Conservation (phyloP, 2,888 invertebrate species). For the Theodoxus fluviatilis region DNA sequence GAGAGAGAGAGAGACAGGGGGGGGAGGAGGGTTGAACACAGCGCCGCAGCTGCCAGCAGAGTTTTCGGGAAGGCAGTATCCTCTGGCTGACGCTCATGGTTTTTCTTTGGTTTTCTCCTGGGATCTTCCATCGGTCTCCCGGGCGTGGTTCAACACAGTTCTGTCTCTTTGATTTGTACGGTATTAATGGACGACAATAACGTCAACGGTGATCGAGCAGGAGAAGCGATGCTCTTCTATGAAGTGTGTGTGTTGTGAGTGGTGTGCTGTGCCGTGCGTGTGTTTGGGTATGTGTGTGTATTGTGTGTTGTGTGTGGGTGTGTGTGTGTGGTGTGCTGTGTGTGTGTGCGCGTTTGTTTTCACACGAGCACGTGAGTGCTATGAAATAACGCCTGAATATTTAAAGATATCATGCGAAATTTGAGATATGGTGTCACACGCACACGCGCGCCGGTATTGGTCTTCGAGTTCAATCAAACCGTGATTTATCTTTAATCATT, state of each 20-base stretch:
- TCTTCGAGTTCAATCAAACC: background rate
- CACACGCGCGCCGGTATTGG: background rate
- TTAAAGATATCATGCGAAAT: background rate
- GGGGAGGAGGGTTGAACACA: background rate
- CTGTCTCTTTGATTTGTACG: too few species aligned
- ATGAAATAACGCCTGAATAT: too few species aligned
- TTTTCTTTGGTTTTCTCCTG: background rate
- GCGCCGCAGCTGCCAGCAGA: background rate
- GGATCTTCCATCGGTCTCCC: conserved; percentile 7
- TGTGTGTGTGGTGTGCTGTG: conserved; percentile 14
- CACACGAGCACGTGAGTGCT: too few species aligned
- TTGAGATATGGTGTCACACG: background rate
- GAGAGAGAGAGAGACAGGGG: conserved; percentile 10
- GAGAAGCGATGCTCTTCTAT: too few species aligned
- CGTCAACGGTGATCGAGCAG: too few species aligned
- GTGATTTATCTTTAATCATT: background rate
- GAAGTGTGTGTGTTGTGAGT: conserved; percentile 11
- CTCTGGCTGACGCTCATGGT: background rate
- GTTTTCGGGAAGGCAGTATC: background rate
- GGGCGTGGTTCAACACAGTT: too few species aligned
- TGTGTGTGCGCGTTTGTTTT: background rate
- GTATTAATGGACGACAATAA: too few species aligned
- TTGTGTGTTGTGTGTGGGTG: background rate
- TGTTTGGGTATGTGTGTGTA: conserved; percentile 5
- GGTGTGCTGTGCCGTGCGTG: background rate